These are phyloP conservation scores for Parasteatoda tepidariorum DNA, from an alignment of 1,140 invertebrate genomes.

Conservation along the genomic window DNA sequence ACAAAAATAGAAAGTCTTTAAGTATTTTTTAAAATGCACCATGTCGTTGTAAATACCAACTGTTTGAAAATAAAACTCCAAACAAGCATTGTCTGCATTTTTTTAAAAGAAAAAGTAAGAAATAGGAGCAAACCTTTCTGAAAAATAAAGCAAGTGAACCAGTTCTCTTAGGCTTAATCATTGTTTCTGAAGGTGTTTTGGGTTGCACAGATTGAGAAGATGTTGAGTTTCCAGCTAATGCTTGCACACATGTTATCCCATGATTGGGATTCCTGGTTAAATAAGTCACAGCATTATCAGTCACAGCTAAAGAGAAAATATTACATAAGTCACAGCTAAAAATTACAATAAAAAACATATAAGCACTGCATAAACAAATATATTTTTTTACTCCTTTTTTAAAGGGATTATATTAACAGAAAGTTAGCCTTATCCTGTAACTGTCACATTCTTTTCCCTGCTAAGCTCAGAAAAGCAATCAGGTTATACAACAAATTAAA, in stretches of 20 bases:
- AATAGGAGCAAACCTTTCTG: slow-evolving; percentile 80
- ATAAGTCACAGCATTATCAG: slow-evolving; percentile 44
- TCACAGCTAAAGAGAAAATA: neutral
- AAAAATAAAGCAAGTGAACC: slow-evolving; percentile 81
- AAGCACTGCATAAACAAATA: neutral
- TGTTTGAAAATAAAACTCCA: no score
- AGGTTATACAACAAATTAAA: no score
- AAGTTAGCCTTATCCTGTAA: no score
- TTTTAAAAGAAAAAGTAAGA: no score
- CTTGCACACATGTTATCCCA: slow-evolving; percentile 19
- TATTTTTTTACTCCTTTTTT: no score
- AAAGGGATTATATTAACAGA: no score
- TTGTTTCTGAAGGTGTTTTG: slow-evolving; percentile 58
- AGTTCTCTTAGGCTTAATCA: slow-evolving; percentile 72
- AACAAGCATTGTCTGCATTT: no score
- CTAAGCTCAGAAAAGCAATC: no score
- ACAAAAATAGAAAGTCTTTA: no score
- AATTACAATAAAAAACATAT: neutral
- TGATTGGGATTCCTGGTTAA: slow-evolving; percentile 35
- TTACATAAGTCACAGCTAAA: neutral
- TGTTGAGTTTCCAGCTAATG: slow-evolving; percentile 1
- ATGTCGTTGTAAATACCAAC: no score
- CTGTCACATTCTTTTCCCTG: no score
- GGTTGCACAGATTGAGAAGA: neutral
- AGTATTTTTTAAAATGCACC: no score